Percentiles rank a stretch among this genome's conserved stretches.
Conservation (phyloP, 2,888 invertebrate species). For the Tineola bisselliella region DNA sequence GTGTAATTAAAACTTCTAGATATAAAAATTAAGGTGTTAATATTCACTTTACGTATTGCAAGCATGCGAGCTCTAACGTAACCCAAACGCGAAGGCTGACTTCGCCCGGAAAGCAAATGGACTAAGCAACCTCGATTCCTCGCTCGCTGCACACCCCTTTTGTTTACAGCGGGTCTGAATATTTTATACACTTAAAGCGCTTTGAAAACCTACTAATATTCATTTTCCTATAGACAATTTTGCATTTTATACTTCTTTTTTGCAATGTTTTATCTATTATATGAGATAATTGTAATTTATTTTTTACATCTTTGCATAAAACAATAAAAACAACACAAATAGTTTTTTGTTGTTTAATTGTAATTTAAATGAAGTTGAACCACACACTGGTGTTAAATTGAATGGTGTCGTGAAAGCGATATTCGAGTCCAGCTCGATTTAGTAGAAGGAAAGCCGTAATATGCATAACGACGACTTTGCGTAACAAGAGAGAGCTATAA, state of each 20-base stretch:
- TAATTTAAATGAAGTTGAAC: not conserved
- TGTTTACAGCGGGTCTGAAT: not conserved
- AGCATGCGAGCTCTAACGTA: not conserved
- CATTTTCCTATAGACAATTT: too few relatives aligned
- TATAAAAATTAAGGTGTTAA: not conserved
- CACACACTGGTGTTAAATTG: not conserved
- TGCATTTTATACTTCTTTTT: too few relatives aligned
- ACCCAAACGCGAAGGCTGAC: not conserved
- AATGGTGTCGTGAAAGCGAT: not conserved
- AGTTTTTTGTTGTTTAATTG: too few relatives aligned
- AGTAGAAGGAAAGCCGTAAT: constrained; percentile 54
- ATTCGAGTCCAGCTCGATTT: constrained; percentile 21
- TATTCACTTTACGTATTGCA: not conserved
- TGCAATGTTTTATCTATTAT: too few relatives aligned
- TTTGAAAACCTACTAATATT: too few relatives aligned
- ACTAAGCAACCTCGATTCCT: not conserved
- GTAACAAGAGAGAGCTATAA: constrained; percentile 62
- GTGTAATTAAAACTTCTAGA: too few relatives aligned
- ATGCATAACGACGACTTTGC: constrained; percentile 64
- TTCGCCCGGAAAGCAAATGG: not conserved
- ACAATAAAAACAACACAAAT: too few relatives aligned
- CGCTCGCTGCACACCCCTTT: not conserved
- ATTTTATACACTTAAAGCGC: too few relatives aligned
- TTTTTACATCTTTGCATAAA: too few relatives aligned
- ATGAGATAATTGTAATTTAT: too few relatives aligned